Base-by-base conservation (phyloP, 2,888 invertebrate genomes). In the Phlogophora meticulosa region DNA sequence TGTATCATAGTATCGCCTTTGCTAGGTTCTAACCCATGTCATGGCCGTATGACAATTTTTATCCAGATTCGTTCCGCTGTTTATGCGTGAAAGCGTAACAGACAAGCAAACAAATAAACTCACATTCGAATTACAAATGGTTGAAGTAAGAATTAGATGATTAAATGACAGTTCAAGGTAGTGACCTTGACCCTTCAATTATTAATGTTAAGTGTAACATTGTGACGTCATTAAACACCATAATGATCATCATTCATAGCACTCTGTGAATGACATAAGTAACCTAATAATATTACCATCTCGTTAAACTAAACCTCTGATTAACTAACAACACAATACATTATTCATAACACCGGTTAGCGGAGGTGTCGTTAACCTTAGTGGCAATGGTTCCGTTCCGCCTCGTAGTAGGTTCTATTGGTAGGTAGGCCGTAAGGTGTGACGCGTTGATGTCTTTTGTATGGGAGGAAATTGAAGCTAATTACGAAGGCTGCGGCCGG, bases 301-400 rank as follows among this genome's bases (percentile, higher is more conserved):
- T 66, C 15, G 13, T 66, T 65, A 45, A 52, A 43, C 9, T 34
- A 17, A 57, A 34, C 49, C 40, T 40, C 7, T 17, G 20, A 57
- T 68, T 34, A 56, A 45, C 22, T 11, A n/a, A 71, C 55, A 32
- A 24, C 36, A 68, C 56, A 67, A 61, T 68, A 53, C 69, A 73
- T 57, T 56, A 71, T 62, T 71, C 34, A 36, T 51, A 62, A 55
- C 45, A 40, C 15, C 34, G 53, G 58, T 53, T 55, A 49, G 69
- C 24, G 43, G 73, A 68, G 57, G 59, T 63, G 76, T 64, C 56
- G 55, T 75, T 75, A 56, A 74, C 71, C 70, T 76, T 53, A 58
- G 42, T 13, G 20, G 46, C 46, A 46, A 43, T 73, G 42, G 38
- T 53, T 22, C 22, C 34, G 67, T 38, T 24, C 34, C 51, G 49